Base-by-base conservation (phyloP, 2,797 vertebrate species). In the Sebastes umbrosus region DNA sequence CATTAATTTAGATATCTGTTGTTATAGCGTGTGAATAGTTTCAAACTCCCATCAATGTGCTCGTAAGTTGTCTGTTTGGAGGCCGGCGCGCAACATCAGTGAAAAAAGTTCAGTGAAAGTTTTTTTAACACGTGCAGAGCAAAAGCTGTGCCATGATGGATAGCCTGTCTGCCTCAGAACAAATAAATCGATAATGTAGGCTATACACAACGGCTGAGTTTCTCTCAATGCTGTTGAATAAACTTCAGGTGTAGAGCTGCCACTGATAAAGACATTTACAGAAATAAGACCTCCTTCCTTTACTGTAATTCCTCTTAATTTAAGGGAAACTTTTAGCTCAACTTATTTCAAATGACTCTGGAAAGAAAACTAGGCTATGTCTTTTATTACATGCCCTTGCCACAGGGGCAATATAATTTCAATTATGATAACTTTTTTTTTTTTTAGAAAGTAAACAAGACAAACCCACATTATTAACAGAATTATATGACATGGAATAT, bases 71-170 rank as follows among this genome's bases (percentile, higher is more conserved):
- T 32, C 6, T 66, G 82, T 69, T 73, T 57, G 55, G 77, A 72
- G 52, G 70, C 78, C 85, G 22, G 81, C 69, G 88, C 86, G 79
- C 85, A 62, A 77, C 84, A 54, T 22, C 66, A 71, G 68, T 5
- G 72, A 11, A 57, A 83, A 92, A 93, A 91, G 87, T 94, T 92
- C 3, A 77, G 80, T 25, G 50, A 89, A 95, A 90, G 88, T 93
- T 95, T 90, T 75, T 43, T 62, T 52, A 81, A 75, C 92, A 92
- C 92, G 90, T 94, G 91, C 84, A 34, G 83, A 70, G 69, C 69
- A 67, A 84, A 74, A 74, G 83, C 81, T 87, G 86, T 72, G 77
- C 85, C 79, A 65, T 82, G 87, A 92, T 90, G 87, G 90, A 92
- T 86, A 69, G 82, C 69, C 80, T 81, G 84, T 87, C 87, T 59